Percentiles rank a stretch among this genome's conserved stretches.
These are phyloP conservation scores for Thereva unica DNA, from an alignment of 2,888 invertebrate species.

Conservation along the genomic window DNA sequence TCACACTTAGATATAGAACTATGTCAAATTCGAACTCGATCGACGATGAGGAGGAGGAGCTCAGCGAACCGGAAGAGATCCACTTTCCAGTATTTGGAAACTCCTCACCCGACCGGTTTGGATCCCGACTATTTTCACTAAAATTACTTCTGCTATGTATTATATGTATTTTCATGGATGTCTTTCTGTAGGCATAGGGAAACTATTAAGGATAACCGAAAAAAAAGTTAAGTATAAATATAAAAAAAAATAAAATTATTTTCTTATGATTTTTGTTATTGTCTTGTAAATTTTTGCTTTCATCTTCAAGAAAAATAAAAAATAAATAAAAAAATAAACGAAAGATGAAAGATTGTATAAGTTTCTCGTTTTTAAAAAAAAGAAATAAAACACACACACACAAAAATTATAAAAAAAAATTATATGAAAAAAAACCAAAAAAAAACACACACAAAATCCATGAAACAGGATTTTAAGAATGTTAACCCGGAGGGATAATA, in stretches of 20 bases:
- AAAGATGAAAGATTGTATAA: neutral
- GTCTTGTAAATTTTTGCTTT: conserved; percentile 15
- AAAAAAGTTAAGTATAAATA: conserved; percentile 10
- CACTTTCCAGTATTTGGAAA: conserved; percentile 57
- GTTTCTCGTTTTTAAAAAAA: conserved; percentile 27
- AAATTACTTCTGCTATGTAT: conserved; percentile 30
- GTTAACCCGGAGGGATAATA: conserved; percentile 44
- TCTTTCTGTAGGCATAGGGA: conserved; percentile 38
- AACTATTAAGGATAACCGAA: conserved; percentile 14
- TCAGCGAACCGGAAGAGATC: conserved; percentile 58
- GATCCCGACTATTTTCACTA: conserved; percentile 14
- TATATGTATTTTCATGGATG: conserved; percentile 36
- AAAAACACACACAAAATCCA: conserved; percentile 25
- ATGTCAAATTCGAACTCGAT: conserved; percentile 53
- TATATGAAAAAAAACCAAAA: conserved; percentile 16
- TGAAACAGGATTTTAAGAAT: conserved; percentile 35
- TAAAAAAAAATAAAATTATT: conserved; percentile 21
- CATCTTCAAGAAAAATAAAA: conserved; percentile 22
- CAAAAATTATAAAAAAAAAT: conserved; percentile 21
- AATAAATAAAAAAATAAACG: conserved; percentile 22
- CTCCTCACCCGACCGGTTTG: conserved; percentile 17
- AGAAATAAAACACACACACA: conserved; percentile 11
- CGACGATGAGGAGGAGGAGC: conserved; percentile 56
- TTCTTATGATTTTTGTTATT: conserved; percentile 27
- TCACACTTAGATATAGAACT: conserved; percentile 56